Percentiles rank a stretch among this genome's conserved stretches.
Evolutionary conservation across 2,888 invertebrate species (phyloP).

Genomic region (Spialia ferax): DNA sequence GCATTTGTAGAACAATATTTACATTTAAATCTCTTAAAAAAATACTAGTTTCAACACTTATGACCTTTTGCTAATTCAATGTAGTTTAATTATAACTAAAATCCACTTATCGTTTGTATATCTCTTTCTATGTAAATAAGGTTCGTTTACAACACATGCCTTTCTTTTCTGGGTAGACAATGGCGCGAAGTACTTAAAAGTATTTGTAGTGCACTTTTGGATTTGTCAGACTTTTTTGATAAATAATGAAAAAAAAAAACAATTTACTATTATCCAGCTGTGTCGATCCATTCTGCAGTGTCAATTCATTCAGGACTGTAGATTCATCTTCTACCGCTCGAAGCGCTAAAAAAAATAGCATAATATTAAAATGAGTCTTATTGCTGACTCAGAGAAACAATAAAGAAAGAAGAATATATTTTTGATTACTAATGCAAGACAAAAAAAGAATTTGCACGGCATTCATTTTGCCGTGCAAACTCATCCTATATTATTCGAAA

Average conservation of each 20-base stretch:
- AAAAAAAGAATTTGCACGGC: too few species aligned
- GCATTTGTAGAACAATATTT: slow-evolving; percentile 28
- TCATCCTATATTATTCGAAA: slow-evolving; percentile 18
- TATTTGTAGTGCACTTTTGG: slow-evolving; percentile 26
- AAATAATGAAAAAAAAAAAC: slow-evolving; percentile 22
- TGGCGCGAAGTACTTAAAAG: slow-evolving; percentile 18
- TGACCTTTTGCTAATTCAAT: slow-evolving; percentile 30
- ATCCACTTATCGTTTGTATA: slow-evolving; percentile 24
- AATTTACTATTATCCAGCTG: slow-evolving; percentile 24
- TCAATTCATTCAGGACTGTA: slow-evolving; percentile 11
- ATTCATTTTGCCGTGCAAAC: too few species aligned
- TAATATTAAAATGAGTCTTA: slow-evolving; percentile 24
- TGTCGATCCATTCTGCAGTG: slow-evolving; percentile 17
- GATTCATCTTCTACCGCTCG: slow-evolving; percentile 20
- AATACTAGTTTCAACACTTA: slow-evolving; percentile 15
- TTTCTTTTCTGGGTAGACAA: slow-evolving; percentile 31
- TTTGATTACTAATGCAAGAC: slow-evolving; percentile 22
- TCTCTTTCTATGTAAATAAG: slow-evolving; percentile 20
- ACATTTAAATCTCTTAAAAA: slow-evolving; percentile 21
- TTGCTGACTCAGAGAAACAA: slow-evolving; percentile 22
- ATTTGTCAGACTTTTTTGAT: slow-evolving; percentile 22
- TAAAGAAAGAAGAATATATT: slow-evolving; percentile 26
- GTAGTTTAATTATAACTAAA: slow-evolving; percentile 31
- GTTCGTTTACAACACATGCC: slow-evolving; percentile 19
- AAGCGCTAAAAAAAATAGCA: slow-evolving; percentile 31